These are phyloP conservation scores for Theonella swinhoei DNA, from an alignment of 37 sponge, comb jelly and placozoan species.

Conservation along the genomic window DNA sequence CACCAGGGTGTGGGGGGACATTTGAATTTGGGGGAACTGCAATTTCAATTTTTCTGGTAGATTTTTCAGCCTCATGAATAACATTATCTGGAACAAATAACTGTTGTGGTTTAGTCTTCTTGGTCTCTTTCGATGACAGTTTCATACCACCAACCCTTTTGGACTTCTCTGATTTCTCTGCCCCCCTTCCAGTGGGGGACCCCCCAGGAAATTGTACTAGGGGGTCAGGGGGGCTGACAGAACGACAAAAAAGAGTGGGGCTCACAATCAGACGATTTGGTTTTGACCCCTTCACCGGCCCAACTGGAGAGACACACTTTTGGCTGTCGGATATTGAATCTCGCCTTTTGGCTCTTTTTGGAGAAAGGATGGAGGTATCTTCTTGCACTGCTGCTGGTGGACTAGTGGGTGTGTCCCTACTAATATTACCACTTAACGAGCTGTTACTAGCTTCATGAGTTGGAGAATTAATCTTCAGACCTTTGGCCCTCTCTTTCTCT, in stretches of 20 bases:
- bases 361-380: neutral
- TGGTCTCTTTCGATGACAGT: too few relatives aligned
- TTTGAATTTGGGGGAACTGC: neutral
- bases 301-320: neutral
- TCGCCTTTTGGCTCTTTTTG: neutral
- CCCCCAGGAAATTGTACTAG: neutral
- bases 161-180: neutral
- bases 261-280: slow-evolving; percentile 1
- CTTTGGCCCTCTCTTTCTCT: neutral
- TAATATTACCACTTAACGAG: neutral
- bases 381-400: neutral
- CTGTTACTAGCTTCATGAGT: too few relatives aligned
- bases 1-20: neutral
- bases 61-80: neutral
- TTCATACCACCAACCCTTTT: neutral
- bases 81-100: neutral
- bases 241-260: slow-evolving; percentile 3
- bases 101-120: neutral
- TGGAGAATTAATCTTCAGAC: neutral
- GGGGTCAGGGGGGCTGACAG: neutral
- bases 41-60: too few relatives aligned
- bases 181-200: neutral
- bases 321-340: neutral
- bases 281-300: neutral
- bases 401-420: neutral